phyloP scores from a whole-genome alignment of 2,113 vertebrate genomes.

The Recurvirostra avosetta region DNA sequence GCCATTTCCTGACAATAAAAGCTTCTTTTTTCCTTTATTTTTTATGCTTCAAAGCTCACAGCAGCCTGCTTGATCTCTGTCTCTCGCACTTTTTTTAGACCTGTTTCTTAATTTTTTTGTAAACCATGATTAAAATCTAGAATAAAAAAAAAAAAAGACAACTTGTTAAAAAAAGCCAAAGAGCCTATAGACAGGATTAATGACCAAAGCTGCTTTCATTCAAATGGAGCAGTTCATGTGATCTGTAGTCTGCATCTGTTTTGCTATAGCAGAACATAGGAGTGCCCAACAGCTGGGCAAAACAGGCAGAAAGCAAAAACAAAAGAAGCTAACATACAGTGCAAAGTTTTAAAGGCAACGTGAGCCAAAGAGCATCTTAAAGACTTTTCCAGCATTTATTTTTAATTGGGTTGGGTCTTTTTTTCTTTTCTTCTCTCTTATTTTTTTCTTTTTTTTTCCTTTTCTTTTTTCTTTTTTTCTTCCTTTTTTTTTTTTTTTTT shows the following conservation, averaged over 20 bases:
- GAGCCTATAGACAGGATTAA: background rate
- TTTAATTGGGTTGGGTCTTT: background rate
- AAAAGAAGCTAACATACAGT: background rate
- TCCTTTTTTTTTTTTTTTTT: background rate
- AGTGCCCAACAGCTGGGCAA: conserved; percentile 54
- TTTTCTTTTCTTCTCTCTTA: background rate
- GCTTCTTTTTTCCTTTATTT: conserved; percentile 45
- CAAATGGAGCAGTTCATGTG: background rate
- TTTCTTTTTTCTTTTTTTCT: background rate
- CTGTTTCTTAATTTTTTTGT: background rate
- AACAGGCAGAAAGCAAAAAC: background rate
- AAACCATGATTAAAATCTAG: background rate
- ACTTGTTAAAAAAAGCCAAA: background rate
- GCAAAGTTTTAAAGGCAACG: background rate
- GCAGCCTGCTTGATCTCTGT: conserved; percentile 20
- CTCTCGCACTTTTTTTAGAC: background rate
- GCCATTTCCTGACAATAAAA: conserved; percentile 62
- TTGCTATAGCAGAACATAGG: background rate
- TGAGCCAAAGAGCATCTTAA: background rate
- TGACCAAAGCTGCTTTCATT: conserved; percentile 25
- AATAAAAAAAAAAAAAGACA: background rate
- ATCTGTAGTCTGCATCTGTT: conserved; percentile 37
- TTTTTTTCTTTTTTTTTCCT: background rate
- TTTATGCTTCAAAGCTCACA: conserved; percentile 56
- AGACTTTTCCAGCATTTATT: background rate